Conservation (phyloP, 1,140 invertebrate species). For the Thereuonema tuberculata region DNA sequence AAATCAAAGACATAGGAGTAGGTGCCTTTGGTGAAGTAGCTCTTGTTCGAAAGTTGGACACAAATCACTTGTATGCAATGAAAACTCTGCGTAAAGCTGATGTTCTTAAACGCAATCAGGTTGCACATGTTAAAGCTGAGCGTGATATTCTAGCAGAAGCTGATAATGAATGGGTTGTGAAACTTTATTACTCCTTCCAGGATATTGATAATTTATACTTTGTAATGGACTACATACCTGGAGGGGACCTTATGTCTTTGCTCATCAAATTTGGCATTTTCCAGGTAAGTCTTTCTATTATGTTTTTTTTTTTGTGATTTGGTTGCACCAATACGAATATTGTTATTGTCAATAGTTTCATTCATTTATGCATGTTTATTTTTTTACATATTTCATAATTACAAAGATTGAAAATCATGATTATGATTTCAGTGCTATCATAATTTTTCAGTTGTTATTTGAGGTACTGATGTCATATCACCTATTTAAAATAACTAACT, state of each 20-base stretch:
- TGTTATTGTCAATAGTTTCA: not conserved
- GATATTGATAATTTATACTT: conserved; percentile 95
- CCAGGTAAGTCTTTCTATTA: conserved; percentile 54
- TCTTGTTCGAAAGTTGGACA: conserved; percentile 88
- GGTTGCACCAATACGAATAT: not conserved
- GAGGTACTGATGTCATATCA: too few relatives aligned
- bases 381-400: too few relatives aligned
- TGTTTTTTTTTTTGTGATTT: conserved; percentile 1
- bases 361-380: too few relatives aligned
- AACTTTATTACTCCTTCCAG: conserved; percentile 96
- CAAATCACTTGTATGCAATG: conserved; percentile 95
- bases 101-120: conserved; percentile 92
- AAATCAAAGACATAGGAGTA: conserved; percentile 73
- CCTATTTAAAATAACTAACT: too few relatives aligned
- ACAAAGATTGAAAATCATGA: too few relatives aligned
- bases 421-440: too few relatives aligned
- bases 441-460: too few relatives aligned
- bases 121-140: conserved; percentile 96
- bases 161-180: conserved; percentile 99
- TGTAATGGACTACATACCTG: conserved; percentile 99
- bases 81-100: conserved; percentile 94
- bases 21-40: conserved; percentile 98
- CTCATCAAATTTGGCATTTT: conserved; percentile 89
- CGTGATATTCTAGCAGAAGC: conserved; percentile 96
- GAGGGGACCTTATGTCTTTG: conserved; percentile 97